Percentiles rank a stretch among this genome's conserved stretches.
These are phyloP conservation scores for Nothoprocta perdicaria DNA, from an alignment of 2,113 vertebrate genomes.

Conservation along the genomic window DNA sequence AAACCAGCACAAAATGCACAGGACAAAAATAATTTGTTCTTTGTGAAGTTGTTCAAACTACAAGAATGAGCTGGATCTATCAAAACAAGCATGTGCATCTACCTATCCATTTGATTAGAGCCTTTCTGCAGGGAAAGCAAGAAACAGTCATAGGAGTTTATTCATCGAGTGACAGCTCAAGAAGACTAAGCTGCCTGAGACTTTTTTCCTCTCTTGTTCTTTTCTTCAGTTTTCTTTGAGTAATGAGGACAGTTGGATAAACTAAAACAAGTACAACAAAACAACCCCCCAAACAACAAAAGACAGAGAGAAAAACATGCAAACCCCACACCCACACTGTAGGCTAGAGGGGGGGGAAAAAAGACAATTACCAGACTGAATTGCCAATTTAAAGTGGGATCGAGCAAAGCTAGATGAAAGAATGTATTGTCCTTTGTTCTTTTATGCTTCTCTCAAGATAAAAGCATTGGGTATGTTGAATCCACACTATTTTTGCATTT, in stretches of 20 bases:
- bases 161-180: neutral
- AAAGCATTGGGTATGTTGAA: neutral
- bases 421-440: neutral
- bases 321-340: neutral
- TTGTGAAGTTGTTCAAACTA: neutral
- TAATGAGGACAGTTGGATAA: neutral
- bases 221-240: slow-evolving; percentile 6
- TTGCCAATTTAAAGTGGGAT: neutral
- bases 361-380: neutral
- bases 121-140: neutral
- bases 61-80: neutral
- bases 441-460: neutral
- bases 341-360: neutral
- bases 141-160: neutral
- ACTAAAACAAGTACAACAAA: neutral
- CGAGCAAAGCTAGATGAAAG: slow-evolving; percentile 11
- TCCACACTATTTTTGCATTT: neutral
- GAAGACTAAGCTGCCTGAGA: neutral
- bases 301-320: too few relatives aligned
- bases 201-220: neutral
- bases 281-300: too few relatives aligned
- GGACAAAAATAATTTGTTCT: neutral
- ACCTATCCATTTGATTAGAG: neutral
- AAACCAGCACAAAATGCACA: neutral
- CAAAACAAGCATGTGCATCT: neutral